phyloP scores from a whole-genome alignment of 2,797 vertebrate species.

The Remorina albescens region DNA sequence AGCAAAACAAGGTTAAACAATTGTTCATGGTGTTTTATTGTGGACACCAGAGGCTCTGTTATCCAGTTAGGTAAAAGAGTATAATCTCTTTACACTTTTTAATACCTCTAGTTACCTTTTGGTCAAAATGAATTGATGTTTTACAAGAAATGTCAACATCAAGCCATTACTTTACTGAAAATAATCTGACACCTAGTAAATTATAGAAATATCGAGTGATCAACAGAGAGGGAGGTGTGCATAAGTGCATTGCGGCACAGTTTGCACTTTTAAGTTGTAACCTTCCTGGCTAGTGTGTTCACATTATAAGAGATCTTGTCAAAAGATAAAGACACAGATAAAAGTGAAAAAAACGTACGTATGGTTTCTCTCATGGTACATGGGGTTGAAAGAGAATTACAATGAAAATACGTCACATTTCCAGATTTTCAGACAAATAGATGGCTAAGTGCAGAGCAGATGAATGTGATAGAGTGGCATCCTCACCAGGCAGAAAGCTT shows the following conservation, averaged over 20 bases:
- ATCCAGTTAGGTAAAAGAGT: too few relatives aligned
- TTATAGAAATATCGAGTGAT: too few relatives aligned
- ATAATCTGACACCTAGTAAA: neutral
- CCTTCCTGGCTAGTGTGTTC: neutral
- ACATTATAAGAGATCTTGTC: neutral
- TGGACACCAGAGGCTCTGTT: too few relatives aligned
- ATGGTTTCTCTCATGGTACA: neutral
- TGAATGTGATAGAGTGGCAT: neutral
- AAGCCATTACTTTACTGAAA: neutral
- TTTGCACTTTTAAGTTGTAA: neutral
- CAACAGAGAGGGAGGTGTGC: slow-evolving; percentile 8
- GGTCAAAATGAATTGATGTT: too few relatives aligned
- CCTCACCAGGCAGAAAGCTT: neutral
- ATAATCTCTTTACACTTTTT: too few relatives aligned
- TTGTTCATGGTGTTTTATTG: too few relatives aligned
- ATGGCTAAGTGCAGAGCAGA: too few relatives aligned
- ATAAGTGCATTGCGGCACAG: neutral
- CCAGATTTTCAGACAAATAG: too few relatives aligned
- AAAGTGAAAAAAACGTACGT: neutral
- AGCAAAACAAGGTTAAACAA: too few relatives aligned
- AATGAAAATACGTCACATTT: neutral
- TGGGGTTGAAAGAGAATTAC: neutral
- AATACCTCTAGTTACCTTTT: too few relatives aligned
- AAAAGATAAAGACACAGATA: too few relatives aligned
- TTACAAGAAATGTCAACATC: too few relatives aligned